These are phyloP conservation scores for Limnephilus marmoratus DNA, from an alignment of 2,888 invertebrate species.

Conservation along the genomic window DNA sequence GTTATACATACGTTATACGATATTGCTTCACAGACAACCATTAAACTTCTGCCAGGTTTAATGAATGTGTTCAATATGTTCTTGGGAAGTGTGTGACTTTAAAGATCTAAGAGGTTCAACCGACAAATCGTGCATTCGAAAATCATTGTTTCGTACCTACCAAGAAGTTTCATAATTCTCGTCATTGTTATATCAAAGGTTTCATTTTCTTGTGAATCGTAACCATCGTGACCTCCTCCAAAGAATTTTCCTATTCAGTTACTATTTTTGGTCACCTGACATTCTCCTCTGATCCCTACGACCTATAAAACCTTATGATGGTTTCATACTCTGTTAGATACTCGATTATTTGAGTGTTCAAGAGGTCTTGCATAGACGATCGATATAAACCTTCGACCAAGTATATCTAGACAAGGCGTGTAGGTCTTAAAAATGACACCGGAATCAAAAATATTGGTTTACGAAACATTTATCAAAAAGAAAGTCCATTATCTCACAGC, in stretches of 20 bases:
- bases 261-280: neutral
- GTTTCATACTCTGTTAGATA: neutral
- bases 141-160: neutral
- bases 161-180: neutral
- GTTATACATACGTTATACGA: neutral
- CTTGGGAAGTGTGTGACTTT: neutral
- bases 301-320: neutral
- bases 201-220: neutral
- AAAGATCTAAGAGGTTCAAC: constrained; percentile 11
- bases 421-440: too few species aligned
- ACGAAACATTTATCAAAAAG: too few species aligned
- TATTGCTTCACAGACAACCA: constrained; percentile 17
- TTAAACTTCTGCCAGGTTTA: neutral
- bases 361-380: too few species aligned
- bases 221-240: neutral
- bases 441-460: too few species aligned
- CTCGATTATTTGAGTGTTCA: neutral
- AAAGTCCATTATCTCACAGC: too few species aligned
- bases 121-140: neutral
- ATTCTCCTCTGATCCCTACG: neutral
- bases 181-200: neutral
- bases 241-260: neutral
- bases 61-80: neutral
- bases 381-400: too few species aligned
- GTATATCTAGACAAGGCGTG: too few species aligned